These are phyloP conservation scores for Sardinella longiceps DNA, from an alignment of 2,797 vertebrate species.

Conservation along the genomic window DNA sequence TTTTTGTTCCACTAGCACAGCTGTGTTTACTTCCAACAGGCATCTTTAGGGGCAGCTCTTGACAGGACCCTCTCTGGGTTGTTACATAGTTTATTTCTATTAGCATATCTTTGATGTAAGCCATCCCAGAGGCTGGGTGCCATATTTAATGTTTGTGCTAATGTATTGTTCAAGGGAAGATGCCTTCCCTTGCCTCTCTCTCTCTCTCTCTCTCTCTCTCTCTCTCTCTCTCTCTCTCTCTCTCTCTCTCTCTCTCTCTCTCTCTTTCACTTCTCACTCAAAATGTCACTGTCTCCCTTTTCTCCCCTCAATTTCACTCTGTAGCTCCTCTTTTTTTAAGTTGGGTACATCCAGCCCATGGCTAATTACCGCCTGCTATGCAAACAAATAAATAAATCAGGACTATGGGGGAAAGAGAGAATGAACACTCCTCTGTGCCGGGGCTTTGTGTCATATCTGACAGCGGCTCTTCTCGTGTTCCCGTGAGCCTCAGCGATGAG, in stretches of 20 bases:
- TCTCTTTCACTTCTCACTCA: neutral
- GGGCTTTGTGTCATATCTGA: neutral
- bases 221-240: constrained; percentile 51
- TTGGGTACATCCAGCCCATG: neutral
- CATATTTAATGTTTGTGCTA: constrained; percentile 32
- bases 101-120: constrained; percentile 47
- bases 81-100: constrained; percentile 32
- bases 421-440: neutral
- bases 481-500: neutral
- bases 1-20: neutral
- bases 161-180: constrained; percentile 62
- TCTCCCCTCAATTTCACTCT: neutral
- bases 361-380: constrained; percentile 6
- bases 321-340: neutral
- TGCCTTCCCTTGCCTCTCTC: constrained; percentile 62
- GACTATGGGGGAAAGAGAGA: neutral
- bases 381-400: constrained; percentile 13
- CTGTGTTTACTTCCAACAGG: constrained; percentile 17
- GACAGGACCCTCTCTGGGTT: constrained; percentile 18
- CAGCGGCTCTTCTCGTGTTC: neutral
- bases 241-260: neutral
- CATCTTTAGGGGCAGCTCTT: constrained; percentile 11
- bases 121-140: constrained; percentile 31
- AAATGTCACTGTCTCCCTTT: neutral
- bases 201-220: constrained; percentile 52